These are phyloP conservation scores for Andrena cerasifolii DNA, from an alignment of 1,140 invertebrate genomes.

Conservation along the genomic window DNA sequence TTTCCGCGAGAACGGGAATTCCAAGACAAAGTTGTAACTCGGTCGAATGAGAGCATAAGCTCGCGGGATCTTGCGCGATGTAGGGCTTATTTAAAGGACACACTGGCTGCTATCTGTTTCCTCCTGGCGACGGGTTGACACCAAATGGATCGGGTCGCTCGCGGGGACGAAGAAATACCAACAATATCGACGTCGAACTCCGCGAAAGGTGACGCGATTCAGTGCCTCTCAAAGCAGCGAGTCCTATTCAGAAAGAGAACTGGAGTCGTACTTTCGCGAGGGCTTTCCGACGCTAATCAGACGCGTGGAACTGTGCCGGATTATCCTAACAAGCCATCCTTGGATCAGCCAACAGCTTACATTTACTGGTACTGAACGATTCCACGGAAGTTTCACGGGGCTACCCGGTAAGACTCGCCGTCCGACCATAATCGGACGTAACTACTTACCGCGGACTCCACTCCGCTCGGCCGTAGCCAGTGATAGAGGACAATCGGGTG, in stretches of 20 bases:
- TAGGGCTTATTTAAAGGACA: conserved; percentile 10
- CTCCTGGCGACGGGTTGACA: not conserved
- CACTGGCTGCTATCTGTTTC: not conserved
- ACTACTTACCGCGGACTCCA: not conserved
- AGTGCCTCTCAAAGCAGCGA: not conserved
- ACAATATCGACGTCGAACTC: not conserved
- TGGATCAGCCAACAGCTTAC: not conserved
- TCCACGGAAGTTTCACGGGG: not conserved
- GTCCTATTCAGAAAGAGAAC: not conserved
- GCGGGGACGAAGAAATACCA: not conserved
- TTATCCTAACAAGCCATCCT: not conserved
- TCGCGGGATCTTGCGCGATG: not conserved
- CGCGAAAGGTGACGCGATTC: not conserved
- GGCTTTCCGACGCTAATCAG: not conserved
- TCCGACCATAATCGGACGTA: not conserved
- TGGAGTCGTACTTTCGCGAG: not conserved
- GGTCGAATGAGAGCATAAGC: conserved; percentile 1
- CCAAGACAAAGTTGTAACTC: conserved; percentile 1
- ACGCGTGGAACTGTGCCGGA: not conserved
- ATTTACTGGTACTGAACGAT: not conserved
- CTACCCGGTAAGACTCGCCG: not conserved
- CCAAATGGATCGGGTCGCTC: not conserved
- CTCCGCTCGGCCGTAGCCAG: not conserved
- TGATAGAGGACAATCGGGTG: not conserved
- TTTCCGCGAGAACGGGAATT: not conserved